phyloP scores from a whole-genome alignment of 2,888 invertebrate genomes.

The Melinaea marsaeus region DNA sequence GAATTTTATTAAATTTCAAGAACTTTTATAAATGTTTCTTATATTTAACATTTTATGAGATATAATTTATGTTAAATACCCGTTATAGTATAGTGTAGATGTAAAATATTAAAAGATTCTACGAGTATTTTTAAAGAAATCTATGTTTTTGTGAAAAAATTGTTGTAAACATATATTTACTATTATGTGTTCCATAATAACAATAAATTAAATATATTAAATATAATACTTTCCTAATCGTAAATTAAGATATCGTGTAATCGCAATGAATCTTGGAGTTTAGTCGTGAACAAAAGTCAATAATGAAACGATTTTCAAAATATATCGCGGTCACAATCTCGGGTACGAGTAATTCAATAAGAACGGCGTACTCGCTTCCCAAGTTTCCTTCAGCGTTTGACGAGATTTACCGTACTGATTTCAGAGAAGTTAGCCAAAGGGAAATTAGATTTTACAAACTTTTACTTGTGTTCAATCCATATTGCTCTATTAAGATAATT shows the following conservation, averaged over 20 bases:
- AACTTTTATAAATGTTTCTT: too few species aligned
- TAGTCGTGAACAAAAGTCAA: constrained; percentile 6
- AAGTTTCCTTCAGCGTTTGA: constrained; percentile 60
- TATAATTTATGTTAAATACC: too few species aligned
- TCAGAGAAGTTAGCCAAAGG: constrained; percentile 62
- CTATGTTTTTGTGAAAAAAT: too few species aligned
- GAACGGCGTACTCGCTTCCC: constrained; percentile 46
- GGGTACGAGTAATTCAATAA: constrained; percentile 53
- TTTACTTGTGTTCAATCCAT: constrained; percentile 45
- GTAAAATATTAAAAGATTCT: too few species aligned
- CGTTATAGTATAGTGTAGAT: too few species aligned
- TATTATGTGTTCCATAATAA: too few species aligned
- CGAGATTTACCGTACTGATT: constrained; percentile 68
- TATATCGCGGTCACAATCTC: constrained; percentile 17
- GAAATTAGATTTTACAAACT: constrained; percentile 67
- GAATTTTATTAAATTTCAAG: too few species aligned
- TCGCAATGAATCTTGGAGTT: background rate
- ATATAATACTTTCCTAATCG: background rate
- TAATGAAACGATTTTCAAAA: constrained; percentile 18
- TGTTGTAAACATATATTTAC: too few species aligned
- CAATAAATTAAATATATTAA: too few species aligned
- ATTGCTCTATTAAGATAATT: constrained; percentile 17
- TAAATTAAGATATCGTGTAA: background rate
- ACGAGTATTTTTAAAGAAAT: too few species aligned
- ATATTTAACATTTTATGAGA: too few species aligned